Percentiles rank a stretch among this genome's conserved stretches.
These are phyloP conservation scores for Oplegnathus fasciatus DNA, from an alignment of 2,113 vertebrate species.

Conservation along the genomic window DNA sequence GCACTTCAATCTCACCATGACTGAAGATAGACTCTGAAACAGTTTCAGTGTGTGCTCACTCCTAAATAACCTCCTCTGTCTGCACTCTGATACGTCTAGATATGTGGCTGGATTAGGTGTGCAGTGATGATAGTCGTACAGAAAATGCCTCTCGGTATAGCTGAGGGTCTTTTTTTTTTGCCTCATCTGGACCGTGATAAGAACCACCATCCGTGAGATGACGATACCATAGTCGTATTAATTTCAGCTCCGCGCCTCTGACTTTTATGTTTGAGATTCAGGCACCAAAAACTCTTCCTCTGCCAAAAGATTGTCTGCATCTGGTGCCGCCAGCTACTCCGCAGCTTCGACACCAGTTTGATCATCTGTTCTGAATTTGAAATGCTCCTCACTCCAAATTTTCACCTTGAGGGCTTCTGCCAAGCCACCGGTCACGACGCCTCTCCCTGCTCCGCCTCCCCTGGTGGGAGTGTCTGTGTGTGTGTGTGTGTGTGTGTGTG, in stretches of 20 bases:
- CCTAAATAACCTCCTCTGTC: slow-evolving; percentile 38
- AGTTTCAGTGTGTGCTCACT: slow-evolving; percentile 18
- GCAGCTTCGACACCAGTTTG: slow-evolving; percentile 51
- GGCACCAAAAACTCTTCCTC: slow-evolving; percentile 36
- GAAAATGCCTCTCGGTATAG: not conserved
- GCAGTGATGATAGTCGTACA: slow-evolving; percentile 4
- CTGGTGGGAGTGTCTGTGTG: slow-evolving; percentile 20
- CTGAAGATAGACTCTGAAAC: slow-evolving; percentile 9
- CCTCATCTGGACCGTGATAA: slow-evolving; percentile 45
- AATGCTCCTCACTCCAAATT: slow-evolving; percentile 63
- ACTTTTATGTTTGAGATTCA: slow-evolving; percentile 55
- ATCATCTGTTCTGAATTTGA: slow-evolving; percentile 76
- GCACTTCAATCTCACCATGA: slow-evolving; percentile 1
- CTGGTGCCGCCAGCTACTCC: slow-evolving; percentile 55
- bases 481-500: not conserved
- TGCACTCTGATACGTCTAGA: slow-evolving; percentile 30
- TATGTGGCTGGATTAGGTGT: slow-evolving; percentile 20
- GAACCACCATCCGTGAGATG: slow-evolving; percentile 38
- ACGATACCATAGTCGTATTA: slow-evolving; percentile 47
- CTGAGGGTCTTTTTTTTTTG: slow-evolving; percentile 15
- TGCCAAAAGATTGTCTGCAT: slow-evolving; percentile 66
- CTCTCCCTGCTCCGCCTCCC: slow-evolving; percentile 32
- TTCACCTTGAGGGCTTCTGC: slow-evolving; percentile 71
- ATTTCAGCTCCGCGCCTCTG: slow-evolving; percentile 37
- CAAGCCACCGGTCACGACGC: slow-evolving; percentile 70